Conservation (phyloP, 2,797 vertebrate genomes). For the Yasuhikotakia modesta region DNA sequence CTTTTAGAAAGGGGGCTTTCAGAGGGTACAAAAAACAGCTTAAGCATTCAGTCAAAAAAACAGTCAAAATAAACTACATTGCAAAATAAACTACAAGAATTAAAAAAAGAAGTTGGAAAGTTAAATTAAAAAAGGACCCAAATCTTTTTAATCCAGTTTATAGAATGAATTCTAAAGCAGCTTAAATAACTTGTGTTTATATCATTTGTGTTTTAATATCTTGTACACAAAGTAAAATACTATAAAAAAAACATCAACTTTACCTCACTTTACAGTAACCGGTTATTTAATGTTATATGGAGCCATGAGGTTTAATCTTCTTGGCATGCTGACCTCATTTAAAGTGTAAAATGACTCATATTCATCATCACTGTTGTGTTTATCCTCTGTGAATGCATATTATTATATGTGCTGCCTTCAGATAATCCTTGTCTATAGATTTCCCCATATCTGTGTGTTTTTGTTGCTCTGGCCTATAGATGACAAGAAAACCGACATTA, state of each 20-base stretch:
- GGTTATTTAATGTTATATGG: background rate
- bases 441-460: background rate
- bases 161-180: constrained; percentile 18
- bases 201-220: background rate
- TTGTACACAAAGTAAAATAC: background rate
- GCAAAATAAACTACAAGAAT: background rate
- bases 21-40: background rate
- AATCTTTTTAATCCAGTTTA: background rate
- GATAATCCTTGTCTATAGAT: background rate
- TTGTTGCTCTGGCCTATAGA: background rate
- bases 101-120: background rate
- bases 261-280: background rate
- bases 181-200: constrained; percentile 16
- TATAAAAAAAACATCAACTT: constrained; percentile 6
- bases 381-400: background rate
- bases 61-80: background rate
- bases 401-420: background rate
- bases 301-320: constrained; percentile 18
- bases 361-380: constrained; percentile 21
- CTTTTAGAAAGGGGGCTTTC: too few species aligned
- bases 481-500: background rate
- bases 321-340: constrained; percentile 13
- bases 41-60: too few species aligned
- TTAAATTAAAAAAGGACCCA: background rate
- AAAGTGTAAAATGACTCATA: constrained; percentile 25